Evolutionary conservation across 2,888 invertebrate genomes (phyloP).

Genomic region (Tinea semifulvella): DNA sequence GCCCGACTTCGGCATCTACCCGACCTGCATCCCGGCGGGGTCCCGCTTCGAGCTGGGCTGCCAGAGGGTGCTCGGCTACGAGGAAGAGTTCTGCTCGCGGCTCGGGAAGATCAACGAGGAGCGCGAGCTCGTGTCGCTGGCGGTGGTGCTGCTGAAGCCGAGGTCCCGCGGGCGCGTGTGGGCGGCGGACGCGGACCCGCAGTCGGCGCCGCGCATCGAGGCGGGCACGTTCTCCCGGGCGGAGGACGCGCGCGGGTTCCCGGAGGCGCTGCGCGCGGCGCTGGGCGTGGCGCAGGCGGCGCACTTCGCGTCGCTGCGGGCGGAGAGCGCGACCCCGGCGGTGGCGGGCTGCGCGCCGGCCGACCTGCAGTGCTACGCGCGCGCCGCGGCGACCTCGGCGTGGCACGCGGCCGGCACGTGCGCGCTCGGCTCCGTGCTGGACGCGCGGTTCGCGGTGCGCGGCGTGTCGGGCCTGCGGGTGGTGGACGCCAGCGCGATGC

Average conservation of each 20-base stretch:
- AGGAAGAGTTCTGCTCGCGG: conserved; percentile 42
- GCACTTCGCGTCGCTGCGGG: conserved; percentile 34
- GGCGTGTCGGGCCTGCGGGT: conserved; percentile 37
- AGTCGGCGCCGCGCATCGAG: conserved; percentile 44
- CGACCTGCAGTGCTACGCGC: conserved; percentile 50
- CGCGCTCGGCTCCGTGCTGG: conserved; percentile 42
- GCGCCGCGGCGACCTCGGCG: conserved; percentile 37
- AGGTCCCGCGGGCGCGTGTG: conserved; percentile 42
- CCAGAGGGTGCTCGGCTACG: conserved; percentile 34
- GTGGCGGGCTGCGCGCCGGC: conserved; percentile 29
- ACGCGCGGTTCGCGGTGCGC: conserved; percentile 30
- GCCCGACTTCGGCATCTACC: conserved; percentile 47
- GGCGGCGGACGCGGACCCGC: conserved; percentile 33
- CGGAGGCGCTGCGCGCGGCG: conserved; percentile 32
- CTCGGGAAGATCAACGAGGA: conserved; percentile 28
- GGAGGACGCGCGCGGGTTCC: conserved; percentile 36
- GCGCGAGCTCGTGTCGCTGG: conserved; percentile 35
- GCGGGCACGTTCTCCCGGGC: conserved; percentile 46
- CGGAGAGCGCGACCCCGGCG: conserved; percentile 31
- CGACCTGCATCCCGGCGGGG: conserved; percentile 31
- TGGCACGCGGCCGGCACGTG: conserved; percentile 53
- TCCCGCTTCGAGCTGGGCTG: conserved; percentile 30
- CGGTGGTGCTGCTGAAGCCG: conserved; percentile 43
- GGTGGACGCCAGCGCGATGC: conserved; percentile 49
- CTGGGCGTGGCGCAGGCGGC: conserved; percentile 31